Conservation (phyloP, 2,113 vertebrate species). For the Pluvianellus socialis region DNA sequence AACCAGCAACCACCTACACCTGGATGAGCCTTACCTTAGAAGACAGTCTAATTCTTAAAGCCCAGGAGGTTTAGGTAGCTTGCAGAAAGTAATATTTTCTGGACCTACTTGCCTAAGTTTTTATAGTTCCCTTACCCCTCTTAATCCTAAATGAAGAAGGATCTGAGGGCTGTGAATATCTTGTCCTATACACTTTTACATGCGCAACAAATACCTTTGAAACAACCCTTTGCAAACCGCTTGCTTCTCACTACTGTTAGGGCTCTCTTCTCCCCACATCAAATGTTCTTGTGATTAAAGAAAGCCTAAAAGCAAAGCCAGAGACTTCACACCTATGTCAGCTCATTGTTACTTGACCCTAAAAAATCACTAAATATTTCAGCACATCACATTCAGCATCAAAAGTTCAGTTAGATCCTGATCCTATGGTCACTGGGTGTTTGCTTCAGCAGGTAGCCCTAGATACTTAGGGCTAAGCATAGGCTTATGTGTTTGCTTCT, state of each 20-base stretch:
- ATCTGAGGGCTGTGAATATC: not conserved
- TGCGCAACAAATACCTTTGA: not conserved
- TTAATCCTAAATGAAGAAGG: not conserved
- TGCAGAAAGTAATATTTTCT: not conserved
- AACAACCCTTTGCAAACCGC: not conserved
- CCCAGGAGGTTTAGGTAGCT: not conserved
- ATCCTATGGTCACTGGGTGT: not conserved
- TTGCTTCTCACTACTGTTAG: not conserved
- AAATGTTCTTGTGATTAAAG: not conserved
- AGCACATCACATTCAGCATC: not conserved
- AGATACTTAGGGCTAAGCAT: not conserved
- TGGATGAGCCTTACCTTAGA: not conserved
- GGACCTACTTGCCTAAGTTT: not conserved
- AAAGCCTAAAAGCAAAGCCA: not conserved
- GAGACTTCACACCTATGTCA: not conserved
- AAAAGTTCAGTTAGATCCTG: not conserved
- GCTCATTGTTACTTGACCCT: not conserved
- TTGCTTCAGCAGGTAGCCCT: not conserved
- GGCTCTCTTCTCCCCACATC: not conserved
- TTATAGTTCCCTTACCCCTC: not conserved
- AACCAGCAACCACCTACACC: not conserved
- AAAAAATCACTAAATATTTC: not conserved
- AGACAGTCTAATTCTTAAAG: not conserved
- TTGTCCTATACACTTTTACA: accelerated
- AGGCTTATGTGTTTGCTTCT: not conserved